A percentile compares a stretch with the other conserved stretches of the same genome.
These are phyloP conservation scores for Spilosoma lubricipeda DNA, from an alignment of 2,888 invertebrate species.

Conservation along the genomic window DNA sequence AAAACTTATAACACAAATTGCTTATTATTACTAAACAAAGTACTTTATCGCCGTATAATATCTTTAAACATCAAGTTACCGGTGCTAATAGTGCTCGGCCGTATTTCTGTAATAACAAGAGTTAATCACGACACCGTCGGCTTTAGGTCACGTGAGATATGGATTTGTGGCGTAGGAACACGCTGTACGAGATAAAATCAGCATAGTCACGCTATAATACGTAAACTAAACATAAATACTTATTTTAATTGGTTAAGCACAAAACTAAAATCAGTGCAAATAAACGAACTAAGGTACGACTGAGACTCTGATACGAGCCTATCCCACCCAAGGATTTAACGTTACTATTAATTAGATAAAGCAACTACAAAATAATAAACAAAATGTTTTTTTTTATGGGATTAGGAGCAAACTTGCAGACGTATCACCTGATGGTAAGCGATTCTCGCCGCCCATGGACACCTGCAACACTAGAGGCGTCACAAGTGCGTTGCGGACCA, in stretches of 20 bases:
- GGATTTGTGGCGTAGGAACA: constrained; percentile 21
- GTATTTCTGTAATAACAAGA: constrained; percentile 46
- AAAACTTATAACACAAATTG: constrained; percentile 5
- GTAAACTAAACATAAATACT: not conserved
- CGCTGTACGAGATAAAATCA: constrained; percentile 20
- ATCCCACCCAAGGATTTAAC: too few relatives aligned
- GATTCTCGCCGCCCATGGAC: too few relatives aligned
- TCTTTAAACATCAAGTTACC: constrained; percentile 40
- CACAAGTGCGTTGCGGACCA: too few relatives aligned
- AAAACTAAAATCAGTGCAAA: not conserved
- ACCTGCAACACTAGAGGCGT: too few relatives aligned
- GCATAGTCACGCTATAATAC: constrained; percentile 17
- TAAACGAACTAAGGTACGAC: not conserved
- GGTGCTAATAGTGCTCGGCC: constrained; percentile 25
- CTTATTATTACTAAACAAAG: constrained; percentile 9
- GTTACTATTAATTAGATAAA: too few relatives aligned
- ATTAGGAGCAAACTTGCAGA: too few relatives aligned
- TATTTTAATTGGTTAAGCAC: not conserved
- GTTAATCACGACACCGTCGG: constrained; percentile 21
- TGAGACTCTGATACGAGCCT: not conserved
- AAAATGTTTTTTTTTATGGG: too few relatives aligned
- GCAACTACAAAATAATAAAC: too few relatives aligned
- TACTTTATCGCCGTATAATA: constrained; percentile 40
- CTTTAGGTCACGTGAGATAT: constrained; percentile 33
- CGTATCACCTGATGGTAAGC: too few relatives aligned